A percentile compares a stretch with the other conserved stretches of the same genome.
phyloP scores from a whole-genome alignment of 2,797 vertebrate species.

The Brachyalestes nurse region DNA sequence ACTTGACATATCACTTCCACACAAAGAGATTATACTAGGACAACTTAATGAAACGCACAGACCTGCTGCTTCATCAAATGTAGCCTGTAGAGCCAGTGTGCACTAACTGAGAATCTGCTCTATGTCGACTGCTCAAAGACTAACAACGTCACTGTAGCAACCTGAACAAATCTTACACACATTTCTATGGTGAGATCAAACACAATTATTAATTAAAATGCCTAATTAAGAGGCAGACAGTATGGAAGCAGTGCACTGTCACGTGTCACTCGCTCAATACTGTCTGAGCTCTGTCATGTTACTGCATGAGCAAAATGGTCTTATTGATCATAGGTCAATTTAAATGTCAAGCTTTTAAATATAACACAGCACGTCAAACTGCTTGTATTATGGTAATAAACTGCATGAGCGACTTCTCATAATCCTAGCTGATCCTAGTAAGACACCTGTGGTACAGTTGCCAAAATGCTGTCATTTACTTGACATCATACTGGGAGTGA shows the following conservation, averaged over 20 bases:
- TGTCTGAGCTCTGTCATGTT: slow-evolving; percentile 1
- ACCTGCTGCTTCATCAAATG: neutral
- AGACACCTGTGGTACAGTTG: slow-evolving; percentile 9
- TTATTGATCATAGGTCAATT: neutral
- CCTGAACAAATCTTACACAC: neutral
- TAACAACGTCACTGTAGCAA: neutral
- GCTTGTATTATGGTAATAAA: slow-evolving; percentile 8
- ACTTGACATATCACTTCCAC: slow-evolving; percentile 45
- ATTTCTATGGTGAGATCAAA: neutral
- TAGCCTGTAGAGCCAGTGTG: neutral
- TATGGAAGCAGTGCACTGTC: neutral
- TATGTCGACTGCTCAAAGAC: neutral
- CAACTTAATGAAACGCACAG: neutral
- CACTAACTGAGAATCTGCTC: neutral
- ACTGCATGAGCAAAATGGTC: neutral
- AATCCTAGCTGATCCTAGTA: slow-evolving; percentile 18
- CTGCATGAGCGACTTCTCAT: neutral
- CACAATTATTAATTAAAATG: neutral
- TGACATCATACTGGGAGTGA: slow-evolving; percentile 27
- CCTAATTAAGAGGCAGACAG: neutral
- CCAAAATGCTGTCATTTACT: slow-evolving; percentile 21
- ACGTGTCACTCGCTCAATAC: neutral
- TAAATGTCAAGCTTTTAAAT: slow-evolving; percentile 11
- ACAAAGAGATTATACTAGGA: neutral
- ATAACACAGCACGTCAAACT: neutral